phyloP scores from a whole-genome alignment of 1,140 invertebrate species.

The Chelonus insularis region DNA sequence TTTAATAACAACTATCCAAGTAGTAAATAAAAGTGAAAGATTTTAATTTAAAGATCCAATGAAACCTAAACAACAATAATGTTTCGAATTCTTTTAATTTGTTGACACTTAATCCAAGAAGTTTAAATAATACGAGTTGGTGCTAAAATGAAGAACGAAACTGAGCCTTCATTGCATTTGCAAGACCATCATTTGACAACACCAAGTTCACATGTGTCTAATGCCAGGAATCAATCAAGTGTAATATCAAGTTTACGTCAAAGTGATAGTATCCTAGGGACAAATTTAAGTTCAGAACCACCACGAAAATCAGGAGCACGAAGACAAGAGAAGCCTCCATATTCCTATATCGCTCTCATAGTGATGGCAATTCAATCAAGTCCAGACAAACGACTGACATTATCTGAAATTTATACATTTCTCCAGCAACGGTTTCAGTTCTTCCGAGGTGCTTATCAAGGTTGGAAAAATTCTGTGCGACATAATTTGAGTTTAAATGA shows the following conservation, averaged over 20 bases:
- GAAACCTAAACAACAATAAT: no score
- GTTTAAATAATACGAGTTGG: not conserved
- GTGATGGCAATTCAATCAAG: constrained; percentile 97
- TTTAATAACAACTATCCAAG: no score
- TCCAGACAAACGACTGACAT: constrained; percentile 79
- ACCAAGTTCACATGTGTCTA: not conserved
- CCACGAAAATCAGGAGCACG: constrained; percentile 65
- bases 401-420: constrained; percentile 90
- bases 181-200: constrained; percentile 8
- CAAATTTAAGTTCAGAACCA: not conserved
- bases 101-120: not conserved
- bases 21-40: no score
- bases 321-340: constrained; percentile 92
- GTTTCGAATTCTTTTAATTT: not conserved
- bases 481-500: constrained; percentile 97
- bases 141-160: constrained; percentile 29
- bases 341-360: constrained; percentile 96
- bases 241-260: constrained; percentile 10
- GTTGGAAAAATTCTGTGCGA: constrained; percentile 99
- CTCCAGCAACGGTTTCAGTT: constrained; percentile 86
- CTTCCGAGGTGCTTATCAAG: constrained; percentile 92
- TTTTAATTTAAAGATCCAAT: no score
- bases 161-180: constrained; percentile 20
- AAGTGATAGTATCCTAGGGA: constrained; percentile 1
- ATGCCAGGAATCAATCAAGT: constrained; percentile 18